These are phyloP conservation scores for Philonicus albiceps DNA, from an alignment of 2,888 invertebrate genomes.

Conservation along the genomic window DNA sequence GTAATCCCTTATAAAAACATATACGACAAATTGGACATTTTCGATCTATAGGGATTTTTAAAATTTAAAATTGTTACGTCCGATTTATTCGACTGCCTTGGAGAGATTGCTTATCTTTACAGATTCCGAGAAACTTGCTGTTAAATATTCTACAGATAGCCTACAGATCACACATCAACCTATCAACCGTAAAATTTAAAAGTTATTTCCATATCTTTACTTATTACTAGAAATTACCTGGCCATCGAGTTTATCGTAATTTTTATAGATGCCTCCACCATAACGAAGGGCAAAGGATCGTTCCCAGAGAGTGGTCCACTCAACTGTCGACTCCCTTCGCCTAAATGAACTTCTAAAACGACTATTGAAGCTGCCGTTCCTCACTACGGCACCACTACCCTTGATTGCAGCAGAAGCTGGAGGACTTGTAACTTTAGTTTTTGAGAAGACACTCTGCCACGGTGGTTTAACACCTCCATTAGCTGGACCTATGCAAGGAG, in stretches of 20 bases:
- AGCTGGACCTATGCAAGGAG: neutral
- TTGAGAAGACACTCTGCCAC: conserved; percentile 52
- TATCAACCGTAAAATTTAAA: too few relatives aligned
- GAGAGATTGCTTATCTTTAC: too few relatives aligned
- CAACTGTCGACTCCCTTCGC: conserved; percentile 55
- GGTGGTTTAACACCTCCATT: conserved; percentile 49
- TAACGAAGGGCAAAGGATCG: conserved; percentile 55
- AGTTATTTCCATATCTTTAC: neutral
- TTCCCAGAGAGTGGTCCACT: conserved; percentile 60
- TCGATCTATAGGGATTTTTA: too few relatives aligned
- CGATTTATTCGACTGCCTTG: too few relatives aligned
- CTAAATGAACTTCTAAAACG: conserved; percentile 57
- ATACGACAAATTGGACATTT: too few relatives aligned
- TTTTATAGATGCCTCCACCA: conserved; percentile 57
- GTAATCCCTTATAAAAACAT: too few relatives aligned
- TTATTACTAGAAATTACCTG: conserved; percentile 54
- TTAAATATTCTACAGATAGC: too few relatives aligned
- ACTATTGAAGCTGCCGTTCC: conserved; percentile 50
- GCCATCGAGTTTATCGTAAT: conserved; percentile 58
- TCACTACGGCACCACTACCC: conserved; percentile 42
- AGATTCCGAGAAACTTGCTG: too few relatives aligned
- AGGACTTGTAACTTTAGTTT: conserved; percentile 39
- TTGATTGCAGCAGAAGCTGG: neutral
- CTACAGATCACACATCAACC: too few relatives aligned
- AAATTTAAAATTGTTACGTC: too few relatives aligned